Evolutionary conservation across 2,888 invertebrate species (phyloP), one percentile per base, ranked within the genome.

Genomic region (Eupithecia vulgata): DNA sequence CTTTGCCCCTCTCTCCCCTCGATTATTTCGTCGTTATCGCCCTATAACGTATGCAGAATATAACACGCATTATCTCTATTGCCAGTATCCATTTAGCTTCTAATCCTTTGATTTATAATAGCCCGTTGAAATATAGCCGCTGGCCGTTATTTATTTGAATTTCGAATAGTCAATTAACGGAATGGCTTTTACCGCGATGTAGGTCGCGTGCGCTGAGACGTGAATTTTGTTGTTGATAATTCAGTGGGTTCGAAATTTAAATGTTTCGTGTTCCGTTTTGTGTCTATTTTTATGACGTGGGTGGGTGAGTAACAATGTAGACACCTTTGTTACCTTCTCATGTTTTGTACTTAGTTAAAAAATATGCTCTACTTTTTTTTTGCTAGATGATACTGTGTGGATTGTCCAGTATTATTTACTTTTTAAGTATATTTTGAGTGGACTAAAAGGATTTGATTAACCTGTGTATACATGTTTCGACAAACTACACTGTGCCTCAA

Each of bases 51-150:
- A 94, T 92, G 92, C 91, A 90, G 90, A 89, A 92, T 92, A 91
- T 92, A 91, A 89, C 92, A 91, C 89, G 90, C 85, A 90, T 90
- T 91, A 91, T 91, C 91, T 91, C 84, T 89, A 90, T 89, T 89
- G 89, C 91, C 92, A 88, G 92, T 89, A 90, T 91, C 91, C 91
- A 91, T 92, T 92, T 90, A 89, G 90, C 87, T 85, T 81, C 89
- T 94, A 94, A 94, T 93, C 94, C 93, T 91, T 91, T 94, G 94
- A 94, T 94, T 94, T 94, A 94, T 93, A 91, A 89, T 88, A 90
- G 85, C 87, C 57, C 82, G 85, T 76, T 91, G 90, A 92, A 88
- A 93, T 93, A 93, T 91, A 87, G 91, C 91, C 87, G 84, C 81
- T 85, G 90, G 89, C 88, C 88, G 91, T 90, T 87, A 91, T 94